These are phyloP conservation scores for Crepidodera aurea DNA, from an alignment of 2,888 invertebrate genomes.

Conservation along the genomic window DNA sequence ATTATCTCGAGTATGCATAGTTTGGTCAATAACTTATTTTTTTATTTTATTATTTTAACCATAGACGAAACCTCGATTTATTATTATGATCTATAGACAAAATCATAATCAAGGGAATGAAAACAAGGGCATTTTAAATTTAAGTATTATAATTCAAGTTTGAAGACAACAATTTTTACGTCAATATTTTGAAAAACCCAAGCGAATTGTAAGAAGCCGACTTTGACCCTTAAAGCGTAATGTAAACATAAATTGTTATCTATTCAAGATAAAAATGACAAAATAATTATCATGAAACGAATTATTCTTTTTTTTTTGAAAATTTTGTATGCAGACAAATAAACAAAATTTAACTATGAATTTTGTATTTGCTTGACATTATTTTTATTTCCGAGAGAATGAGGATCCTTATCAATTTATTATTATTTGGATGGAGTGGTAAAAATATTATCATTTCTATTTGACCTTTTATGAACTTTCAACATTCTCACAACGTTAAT, in stretches of 20 bases:
- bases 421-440: neutral
- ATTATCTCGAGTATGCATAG: no score
- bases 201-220: no score
- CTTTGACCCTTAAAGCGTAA: neutral
- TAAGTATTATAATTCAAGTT: no score
- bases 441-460: neutral
- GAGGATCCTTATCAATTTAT: neutral
- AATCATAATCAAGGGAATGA: no score
- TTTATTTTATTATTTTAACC: no score
- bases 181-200: neutral
- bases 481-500: neutral
- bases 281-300: neutral
- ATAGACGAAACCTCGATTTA: no score
- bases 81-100: no score
- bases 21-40: no score
- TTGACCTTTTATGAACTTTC: neutral
- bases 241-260: neutral
- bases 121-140: no score
- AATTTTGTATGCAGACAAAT: neutral
- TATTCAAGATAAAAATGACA: neutral
- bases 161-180: no score
- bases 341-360: neutral
- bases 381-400: neutral
- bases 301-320: neutral
- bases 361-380: neutral